Percentiles rank a stretch among this genome's conserved stretches.
Evolutionary conservation across 2,888 invertebrate genomes (phyloP).

Genomic region (Clitarchus hookeri): DNA sequence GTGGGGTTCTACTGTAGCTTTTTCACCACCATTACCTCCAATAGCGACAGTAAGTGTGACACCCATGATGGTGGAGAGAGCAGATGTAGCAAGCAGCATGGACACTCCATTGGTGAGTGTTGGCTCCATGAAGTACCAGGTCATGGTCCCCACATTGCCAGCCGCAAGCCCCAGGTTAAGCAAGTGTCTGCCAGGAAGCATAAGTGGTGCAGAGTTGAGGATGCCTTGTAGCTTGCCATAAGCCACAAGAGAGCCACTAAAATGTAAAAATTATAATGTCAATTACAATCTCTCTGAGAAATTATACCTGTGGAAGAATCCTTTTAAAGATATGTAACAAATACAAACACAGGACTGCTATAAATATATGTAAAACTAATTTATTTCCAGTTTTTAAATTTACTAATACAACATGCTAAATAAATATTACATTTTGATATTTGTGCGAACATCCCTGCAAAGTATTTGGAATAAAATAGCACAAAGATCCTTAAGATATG

Average conservation of each 20-base stretch:
- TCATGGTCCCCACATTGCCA: constrained; percentile 75
- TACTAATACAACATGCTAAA: no score
- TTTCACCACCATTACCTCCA: constrained; percentile 64
- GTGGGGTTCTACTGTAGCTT: not conserved
- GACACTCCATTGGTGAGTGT: constrained; percentile 71
- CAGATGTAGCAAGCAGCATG: constrained; percentile 75
- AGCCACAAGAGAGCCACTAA: constrained; percentile 83
- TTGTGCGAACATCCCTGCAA: no score
- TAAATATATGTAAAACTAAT: no score
- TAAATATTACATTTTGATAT: no score
- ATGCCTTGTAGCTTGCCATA: constrained; percentile 88
- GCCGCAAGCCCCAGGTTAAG: constrained; percentile 71
- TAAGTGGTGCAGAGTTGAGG: constrained; percentile 76
- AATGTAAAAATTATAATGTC: no score
- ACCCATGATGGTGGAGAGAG: constrained; percentile 80
- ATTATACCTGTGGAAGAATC: no score
- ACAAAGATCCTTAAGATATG: no score
- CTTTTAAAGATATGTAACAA: no score
- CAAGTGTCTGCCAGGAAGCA: constrained; percentile 81
- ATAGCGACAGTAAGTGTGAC: constrained; percentile 87
- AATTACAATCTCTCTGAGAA: no score
- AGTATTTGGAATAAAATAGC: no score
- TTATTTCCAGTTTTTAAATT: no score
- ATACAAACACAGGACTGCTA: no score
- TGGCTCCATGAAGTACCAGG: constrained; percentile 64